These are phyloP conservation scores for Prunella fulvescens DNA, from an alignment of 2,113 vertebrate species.

Conservation along the genomic window DNA sequence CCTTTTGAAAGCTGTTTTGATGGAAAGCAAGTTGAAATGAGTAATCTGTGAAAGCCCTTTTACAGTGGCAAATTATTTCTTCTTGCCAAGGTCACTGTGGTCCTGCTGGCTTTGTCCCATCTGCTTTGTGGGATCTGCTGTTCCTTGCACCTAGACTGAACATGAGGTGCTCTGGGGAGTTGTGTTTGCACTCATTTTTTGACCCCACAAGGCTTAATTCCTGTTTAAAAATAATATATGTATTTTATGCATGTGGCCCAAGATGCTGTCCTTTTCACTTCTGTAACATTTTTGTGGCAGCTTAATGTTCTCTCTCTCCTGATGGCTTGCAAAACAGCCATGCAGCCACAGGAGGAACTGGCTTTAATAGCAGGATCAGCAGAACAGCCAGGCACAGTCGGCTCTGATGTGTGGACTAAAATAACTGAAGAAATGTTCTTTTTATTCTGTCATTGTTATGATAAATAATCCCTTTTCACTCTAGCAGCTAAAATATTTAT, in stretches of 20 bases:
- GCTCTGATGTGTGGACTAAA: constrained; percentile 8
- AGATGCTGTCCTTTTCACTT: neutral
- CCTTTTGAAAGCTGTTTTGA: neutral
- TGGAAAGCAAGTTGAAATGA: neutral
- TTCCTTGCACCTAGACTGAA: neutral
- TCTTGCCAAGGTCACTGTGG: constrained; percentile 1
- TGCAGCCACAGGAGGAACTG: constrained; percentile 22
- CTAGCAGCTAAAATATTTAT: constrained; percentile 51
- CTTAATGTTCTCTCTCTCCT: neutral
- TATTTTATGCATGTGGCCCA: neutral
- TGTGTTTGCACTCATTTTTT: neutral
- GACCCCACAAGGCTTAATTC: neutral
- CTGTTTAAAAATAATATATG: neutral
- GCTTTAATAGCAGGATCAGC: constrained; percentile 46
- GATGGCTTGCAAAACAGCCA: neutral
- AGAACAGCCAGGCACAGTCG: neutral
- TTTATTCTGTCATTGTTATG: constrained; percentile 29
- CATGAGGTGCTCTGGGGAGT: neutral
- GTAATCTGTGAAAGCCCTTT: neutral
- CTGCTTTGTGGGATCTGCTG: neutral
- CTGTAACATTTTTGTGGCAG: neutral
- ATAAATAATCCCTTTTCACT: constrained; percentile 41
- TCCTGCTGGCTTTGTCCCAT: neutral
- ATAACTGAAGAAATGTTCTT: constrained; percentile 23
- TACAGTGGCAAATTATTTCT: neutral